phyloP scores from a whole-genome alignment of 2,113 vertebrate species.

The Trachemys scripta region DNA sequence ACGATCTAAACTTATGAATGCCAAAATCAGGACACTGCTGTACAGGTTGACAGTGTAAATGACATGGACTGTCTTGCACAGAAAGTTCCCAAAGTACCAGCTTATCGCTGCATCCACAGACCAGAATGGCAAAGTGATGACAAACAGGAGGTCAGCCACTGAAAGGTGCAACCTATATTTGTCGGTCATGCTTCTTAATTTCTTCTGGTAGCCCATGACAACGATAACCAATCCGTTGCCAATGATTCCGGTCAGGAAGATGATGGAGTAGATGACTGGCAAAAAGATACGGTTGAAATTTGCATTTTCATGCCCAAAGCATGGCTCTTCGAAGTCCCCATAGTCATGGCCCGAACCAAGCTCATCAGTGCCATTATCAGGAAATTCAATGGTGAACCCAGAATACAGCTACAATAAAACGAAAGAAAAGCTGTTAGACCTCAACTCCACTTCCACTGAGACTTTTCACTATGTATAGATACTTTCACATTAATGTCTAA shows the following conservation, averaged over 20 bases:
- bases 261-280: constrained; percentile 92
- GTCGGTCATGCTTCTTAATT: constrained; percentile 94
- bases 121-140: constrained; percentile 97
- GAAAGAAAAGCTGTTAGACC: constrained; percentile 10
- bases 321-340: constrained; percentile 82
- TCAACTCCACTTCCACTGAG: not conserved
- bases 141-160: constrained; percentile 94
- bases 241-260: constrained; percentile 91
- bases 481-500: not conserved
- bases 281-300: constrained; percentile 93
- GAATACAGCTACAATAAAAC: constrained; percentile 71
- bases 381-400: constrained; percentile 60
- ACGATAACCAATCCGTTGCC: constrained; percentile 95
- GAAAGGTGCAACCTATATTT: constrained; percentile 97
- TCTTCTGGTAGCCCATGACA: constrained; percentile 98
- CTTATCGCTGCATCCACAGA: constrained; percentile 89
- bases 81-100: constrained; percentile 92
- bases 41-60: constrained; percentile 98
- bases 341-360: constrained; percentile 81
- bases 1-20: constrained; percentile 96
- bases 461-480: not conserved
- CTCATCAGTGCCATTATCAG: constrained; percentile 82
- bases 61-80: constrained; percentile 92
- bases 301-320: constrained; percentile 76
- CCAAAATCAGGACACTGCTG: constrained; percentile 96